Conservation (phyloP, 1,140 invertebrate genomes). For the Antheraea pernyi region DNA sequence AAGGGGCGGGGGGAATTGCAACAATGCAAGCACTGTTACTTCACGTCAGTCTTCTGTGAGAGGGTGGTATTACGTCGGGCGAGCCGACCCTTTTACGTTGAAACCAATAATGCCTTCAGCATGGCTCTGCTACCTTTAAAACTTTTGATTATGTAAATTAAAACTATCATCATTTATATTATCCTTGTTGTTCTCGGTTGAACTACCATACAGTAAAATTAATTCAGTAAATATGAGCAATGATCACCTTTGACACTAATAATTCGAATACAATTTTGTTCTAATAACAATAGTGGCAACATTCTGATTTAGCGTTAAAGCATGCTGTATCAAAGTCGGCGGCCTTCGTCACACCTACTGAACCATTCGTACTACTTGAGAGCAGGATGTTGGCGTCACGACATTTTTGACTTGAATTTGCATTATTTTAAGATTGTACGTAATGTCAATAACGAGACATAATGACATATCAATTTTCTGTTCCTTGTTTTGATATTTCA, state of each 20-base stretch:
- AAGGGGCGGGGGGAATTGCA: no score
- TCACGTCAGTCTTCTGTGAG: no score
- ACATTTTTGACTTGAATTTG: slow-evolving; percentile 40
- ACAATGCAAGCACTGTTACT: no score
- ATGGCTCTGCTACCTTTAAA: no score
- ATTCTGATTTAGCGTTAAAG: slow-evolving; percentile 4
- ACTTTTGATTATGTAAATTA: no score
- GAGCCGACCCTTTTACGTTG: no score
- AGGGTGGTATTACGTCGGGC: no score
- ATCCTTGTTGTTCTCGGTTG: neutral
- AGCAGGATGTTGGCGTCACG: slow-evolving; percentile 60
- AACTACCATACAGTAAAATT: neutral
- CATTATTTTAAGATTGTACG: slow-evolving; percentile 2
- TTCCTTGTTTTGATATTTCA: neutral
- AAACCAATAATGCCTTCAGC: no score
- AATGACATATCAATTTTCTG: neutral
- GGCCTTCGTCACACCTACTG: slow-evolving; percentile 67
- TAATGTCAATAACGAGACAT: neutral
- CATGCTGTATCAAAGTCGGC: slow-evolving; percentile 20
- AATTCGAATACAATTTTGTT: slow-evolving; percentile 8
- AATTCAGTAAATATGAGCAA: neutral
- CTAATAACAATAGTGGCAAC: slow-evolving; percentile 8
- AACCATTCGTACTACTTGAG: slow-evolving; percentile 43
- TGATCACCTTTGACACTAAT: slow-evolving; percentile 8
- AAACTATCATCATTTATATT: no score